Evolutionary conservation across 2,888 invertebrate species (phyloP).

Genomic region (Periphyllus acericola): DNA sequence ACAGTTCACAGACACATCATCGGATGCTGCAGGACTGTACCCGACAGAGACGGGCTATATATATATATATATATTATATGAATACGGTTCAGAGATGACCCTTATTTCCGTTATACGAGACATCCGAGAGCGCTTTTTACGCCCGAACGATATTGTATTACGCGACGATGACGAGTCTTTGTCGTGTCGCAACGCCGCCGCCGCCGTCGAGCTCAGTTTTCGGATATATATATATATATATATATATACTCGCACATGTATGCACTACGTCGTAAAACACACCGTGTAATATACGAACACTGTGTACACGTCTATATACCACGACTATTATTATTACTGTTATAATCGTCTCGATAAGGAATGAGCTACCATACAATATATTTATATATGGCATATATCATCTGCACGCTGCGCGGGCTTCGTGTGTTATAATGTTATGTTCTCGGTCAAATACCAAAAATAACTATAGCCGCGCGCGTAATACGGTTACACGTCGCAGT

Average conservation of each 20-base stretch:
- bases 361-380: background rate
- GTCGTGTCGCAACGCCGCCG: conserved; percentile 18
- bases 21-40: background rate
- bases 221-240: background rate
- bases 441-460: conserved; percentile 43
- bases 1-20: background rate
- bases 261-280: background rate
- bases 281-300: background rate
- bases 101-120: conserved; percentile 34
- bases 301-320: no score
- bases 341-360: background rate
- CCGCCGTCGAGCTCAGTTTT: conserved; percentile 13
- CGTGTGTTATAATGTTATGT: background rate
- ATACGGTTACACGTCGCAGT: background rate
- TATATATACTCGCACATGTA: background rate
- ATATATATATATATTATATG: no score
- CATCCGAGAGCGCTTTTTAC: conserved; percentile 53
- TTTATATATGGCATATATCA: no score
- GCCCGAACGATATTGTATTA: conserved; percentile 46
- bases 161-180: conserved; percentile 17
- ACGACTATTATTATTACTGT: background rate
- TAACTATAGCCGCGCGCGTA: conserved; percentile 4
- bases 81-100: conserved; percentile 15
- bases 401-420: no score
- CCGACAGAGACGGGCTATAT: background rate